phyloP scores from a whole-genome alignment of 2,888 invertebrate species.

The Lepidocyrtoides sp. region DNA sequence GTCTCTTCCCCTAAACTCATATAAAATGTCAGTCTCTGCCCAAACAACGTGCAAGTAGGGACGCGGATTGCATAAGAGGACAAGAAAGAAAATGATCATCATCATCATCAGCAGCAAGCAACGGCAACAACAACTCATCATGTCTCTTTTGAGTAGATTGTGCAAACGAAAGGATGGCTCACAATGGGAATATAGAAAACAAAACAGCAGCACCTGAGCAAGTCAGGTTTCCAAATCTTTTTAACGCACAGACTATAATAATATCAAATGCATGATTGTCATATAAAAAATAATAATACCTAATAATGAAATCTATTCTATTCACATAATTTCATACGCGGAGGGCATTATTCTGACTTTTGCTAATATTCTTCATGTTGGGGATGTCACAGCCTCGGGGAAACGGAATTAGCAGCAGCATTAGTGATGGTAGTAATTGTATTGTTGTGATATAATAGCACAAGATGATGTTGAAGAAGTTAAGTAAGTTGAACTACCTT shows the following conservation, averaged over 20 bases:
- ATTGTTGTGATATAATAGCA: slow-evolving; percentile 41
- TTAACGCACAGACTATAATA: slow-evolving; percentile 8
- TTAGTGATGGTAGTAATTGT: slow-evolving; percentile 35
- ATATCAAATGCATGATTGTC: slow-evolving; percentile 13
- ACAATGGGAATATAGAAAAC: slow-evolving; percentile 56
- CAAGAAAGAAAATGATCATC: slow-evolving; percentile 73
- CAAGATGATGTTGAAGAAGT: slow-evolving; percentile 50
- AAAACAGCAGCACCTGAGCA: slow-evolving; percentile 59
- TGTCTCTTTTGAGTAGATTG: slow-evolving; percentile 72
- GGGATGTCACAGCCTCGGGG: slow-evolving; percentile 69
- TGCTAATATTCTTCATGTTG: slow-evolving; percentile 49
- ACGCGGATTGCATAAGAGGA: slow-evolving; percentile 70
- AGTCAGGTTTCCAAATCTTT: slow-evolving; percentile 64
- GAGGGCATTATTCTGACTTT: slow-evolving; percentile 37
- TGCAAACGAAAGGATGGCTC: slow-evolving; percentile 70
- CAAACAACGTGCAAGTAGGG: slow-evolving; percentile 63
- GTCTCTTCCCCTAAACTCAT: slow-evolving; percentile 17
- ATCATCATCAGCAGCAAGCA: slow-evolving; percentile 47
- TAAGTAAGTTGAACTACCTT: slow-evolving; percentile 76
- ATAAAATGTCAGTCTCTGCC: slow-evolving; percentile 41
- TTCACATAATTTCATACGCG: slow-evolving; percentile 11
- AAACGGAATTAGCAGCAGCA: slow-evolving; percentile 66
- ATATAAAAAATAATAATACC: slow-evolving; percentile 17
- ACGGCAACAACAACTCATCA: slow-evolving; percentile 30
- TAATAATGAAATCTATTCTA: slow-evolving; percentile 7